Percentiles rank a stretch among this genome's conserved stretches.
These are phyloP conservation scores for Hemaris fuciformis DNA, from an alignment of 2,888 invertebrate genomes.

Conservation along the genomic window DNA sequence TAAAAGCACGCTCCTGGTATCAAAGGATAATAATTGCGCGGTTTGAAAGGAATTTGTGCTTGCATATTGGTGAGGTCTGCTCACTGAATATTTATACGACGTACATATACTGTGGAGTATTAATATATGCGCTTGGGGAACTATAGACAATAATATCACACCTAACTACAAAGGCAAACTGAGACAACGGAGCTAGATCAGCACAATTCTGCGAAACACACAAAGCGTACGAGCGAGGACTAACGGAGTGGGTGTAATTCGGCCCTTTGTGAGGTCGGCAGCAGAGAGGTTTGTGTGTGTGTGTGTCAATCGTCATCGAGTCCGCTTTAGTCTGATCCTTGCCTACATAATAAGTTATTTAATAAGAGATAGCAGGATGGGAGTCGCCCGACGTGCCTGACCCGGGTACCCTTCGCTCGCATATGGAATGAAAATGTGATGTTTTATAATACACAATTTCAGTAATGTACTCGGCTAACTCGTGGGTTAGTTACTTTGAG, in stretches of 20 bases:
- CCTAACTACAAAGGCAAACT: conserved; percentile 30
- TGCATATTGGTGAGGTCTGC: background rate
- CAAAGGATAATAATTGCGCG: background rate
- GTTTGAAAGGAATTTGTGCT: too few relatives aligned
- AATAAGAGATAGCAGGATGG: conserved; percentile 36
- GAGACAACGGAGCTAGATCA: conserved; percentile 49
- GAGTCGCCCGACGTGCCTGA: background rate
- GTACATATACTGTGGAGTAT: background rate
- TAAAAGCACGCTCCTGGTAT: background rate
- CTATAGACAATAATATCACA: conserved; percentile 6
- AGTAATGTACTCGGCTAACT: background rate
- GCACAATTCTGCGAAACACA: conserved; percentile 41
- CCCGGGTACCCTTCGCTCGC: background rate
- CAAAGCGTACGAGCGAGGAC: conserved; percentile 45
- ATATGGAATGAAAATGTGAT: background rate
- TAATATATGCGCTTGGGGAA: background rate
- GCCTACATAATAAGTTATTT: conserved; percentile 51
- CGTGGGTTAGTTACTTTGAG: background rate
- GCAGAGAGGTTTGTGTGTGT: conserved; percentile 26
- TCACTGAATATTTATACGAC: background rate
- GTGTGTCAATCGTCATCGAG: conserved; percentile 43
- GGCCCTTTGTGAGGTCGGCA: conserved; percentile 52
- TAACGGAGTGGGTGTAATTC: conserved; percentile 54
- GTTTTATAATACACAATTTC: background rate
- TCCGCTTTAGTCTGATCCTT: conserved; percentile 27